Conservation (phyloP, 2,888 invertebrate species). For the Netelia melanura region DNA sequence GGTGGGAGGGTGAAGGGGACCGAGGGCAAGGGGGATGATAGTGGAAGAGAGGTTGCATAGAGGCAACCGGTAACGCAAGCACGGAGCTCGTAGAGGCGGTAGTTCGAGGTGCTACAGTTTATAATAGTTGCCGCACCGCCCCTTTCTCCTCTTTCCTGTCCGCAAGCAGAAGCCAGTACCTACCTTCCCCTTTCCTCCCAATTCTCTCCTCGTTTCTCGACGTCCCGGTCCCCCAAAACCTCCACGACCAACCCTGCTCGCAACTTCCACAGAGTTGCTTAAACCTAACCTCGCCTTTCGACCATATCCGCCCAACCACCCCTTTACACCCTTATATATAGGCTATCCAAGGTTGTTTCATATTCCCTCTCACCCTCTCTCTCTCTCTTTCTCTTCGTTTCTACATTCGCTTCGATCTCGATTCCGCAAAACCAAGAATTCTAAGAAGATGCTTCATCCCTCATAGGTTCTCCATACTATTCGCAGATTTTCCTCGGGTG, state of each 20-base stretch:
- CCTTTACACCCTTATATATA: conserved; percentile 13
- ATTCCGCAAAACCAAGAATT: conserved; percentile 31
- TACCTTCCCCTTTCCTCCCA: conserved; percentile 73
- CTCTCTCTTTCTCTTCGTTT: background rate
- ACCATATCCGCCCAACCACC: conserved; percentile 42
- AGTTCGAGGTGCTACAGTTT: conserved; percentile 85
- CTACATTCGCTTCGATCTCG: background rate
- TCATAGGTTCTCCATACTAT: background rate
- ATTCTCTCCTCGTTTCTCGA: conserved; percentile 46
- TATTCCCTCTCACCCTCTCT: background rate
- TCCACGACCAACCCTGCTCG: conserved; percentile 72
- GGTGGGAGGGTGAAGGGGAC: conserved; percentile 66
- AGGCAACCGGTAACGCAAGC: conserved; percentile 37
- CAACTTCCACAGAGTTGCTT: conserved; percentile 84
- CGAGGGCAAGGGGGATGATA: conserved; percentile 77
- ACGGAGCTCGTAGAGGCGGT: conserved; percentile 78
- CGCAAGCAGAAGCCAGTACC: conserved; percentile 69
- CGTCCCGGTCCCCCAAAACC: conserved; percentile 52
- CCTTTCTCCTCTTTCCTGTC: conserved; percentile 70
- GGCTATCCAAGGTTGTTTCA: background rate
- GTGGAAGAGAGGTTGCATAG: conserved; percentile 63
- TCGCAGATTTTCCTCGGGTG: conserved; percentile 11
- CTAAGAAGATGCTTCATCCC: background rate
- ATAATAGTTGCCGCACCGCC: conserved; percentile 83
- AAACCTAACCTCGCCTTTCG: conserved; percentile 82